Conservation (phyloP, 2,888 invertebrate genomes). For the Acanthoscelides obtectus region DNA sequence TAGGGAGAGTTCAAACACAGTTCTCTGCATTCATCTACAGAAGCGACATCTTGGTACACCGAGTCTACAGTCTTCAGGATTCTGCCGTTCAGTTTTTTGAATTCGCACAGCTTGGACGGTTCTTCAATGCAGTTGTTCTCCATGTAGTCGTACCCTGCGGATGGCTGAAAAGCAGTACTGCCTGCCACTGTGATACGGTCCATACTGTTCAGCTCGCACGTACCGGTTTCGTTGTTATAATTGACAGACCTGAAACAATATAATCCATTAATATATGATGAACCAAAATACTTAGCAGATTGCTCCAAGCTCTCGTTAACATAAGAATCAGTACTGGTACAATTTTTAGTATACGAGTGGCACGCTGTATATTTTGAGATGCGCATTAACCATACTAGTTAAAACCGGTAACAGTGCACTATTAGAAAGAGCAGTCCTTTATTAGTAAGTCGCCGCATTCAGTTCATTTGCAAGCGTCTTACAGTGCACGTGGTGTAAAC, state of each 20-base stretch:
- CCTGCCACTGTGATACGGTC: conserved; percentile 85
- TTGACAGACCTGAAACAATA: conserved; percentile 73
- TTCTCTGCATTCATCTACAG: conserved; percentile 82
- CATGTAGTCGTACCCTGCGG: conserved; percentile 69
- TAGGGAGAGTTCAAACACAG: conserved; percentile 85
- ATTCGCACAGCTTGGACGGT: conserved; percentile 91
- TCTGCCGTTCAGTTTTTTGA: conserved; percentile 82
- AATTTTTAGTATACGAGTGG: no score
- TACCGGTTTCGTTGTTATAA: conserved; percentile 79
- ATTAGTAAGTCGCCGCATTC: no score
- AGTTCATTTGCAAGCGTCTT: no score
- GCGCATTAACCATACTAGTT: no score
- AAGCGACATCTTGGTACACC: conserved; percentile 84
- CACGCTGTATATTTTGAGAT: no score
- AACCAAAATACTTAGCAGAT: no score
- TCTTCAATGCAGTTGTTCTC: conserved; percentile 93
- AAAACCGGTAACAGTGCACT: no score
- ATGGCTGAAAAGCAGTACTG: conserved; percentile 61
- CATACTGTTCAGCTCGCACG: conserved; percentile 87
- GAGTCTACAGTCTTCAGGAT: conserved; percentile 92
- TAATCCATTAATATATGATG: background rate
- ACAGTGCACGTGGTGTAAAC: no score
- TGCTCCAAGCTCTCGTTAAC: no score
- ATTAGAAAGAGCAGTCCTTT: no score
- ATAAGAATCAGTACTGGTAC: no score